Evolutionary conservation across 2,888 invertebrate genomes (phyloP).

Genomic region (Andrena hattorfiana): DNA sequence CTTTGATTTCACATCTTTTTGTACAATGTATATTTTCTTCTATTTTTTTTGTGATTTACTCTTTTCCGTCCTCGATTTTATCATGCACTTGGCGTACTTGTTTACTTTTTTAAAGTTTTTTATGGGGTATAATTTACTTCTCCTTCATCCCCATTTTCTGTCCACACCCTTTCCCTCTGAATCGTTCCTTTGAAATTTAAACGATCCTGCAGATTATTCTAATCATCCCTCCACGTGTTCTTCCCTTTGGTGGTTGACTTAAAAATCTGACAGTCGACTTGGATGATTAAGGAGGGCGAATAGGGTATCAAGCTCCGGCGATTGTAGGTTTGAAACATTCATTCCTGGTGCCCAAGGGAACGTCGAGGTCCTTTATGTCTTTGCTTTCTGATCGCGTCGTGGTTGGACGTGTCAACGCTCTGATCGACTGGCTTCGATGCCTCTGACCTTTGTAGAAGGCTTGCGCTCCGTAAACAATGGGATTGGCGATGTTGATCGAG

Average conservation of each 20-base stretch:
- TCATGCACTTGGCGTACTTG: too few relatives aligned
- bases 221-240: not conserved
- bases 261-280: not conserved
- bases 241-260: not conserved
- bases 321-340: not conserved
- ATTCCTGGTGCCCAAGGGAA: not conserved
- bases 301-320: not conserved
- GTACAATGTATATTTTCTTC: too few relatives aligned
- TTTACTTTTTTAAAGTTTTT: too few relatives aligned
- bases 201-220: not conserved
- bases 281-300: not conserved
- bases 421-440: constrained; percentile 26
- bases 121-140: too few relatives aligned
- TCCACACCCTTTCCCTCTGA: not conserved
- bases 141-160: not conserved
- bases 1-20: too few relatives aligned
- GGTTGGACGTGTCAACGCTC: constrained; percentile 22
- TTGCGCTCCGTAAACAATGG: constrained; percentile 45
- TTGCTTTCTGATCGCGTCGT: not conserved
- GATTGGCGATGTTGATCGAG: constrained; percentile 42
- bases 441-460: constrained; percentile 31
- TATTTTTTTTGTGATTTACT: too few relatives aligned
- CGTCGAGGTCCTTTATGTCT: not conserved
- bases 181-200: not conserved
- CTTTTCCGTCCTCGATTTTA: too few relatives aligned